These are phyloP conservation scores for Andrena trimmerana DNA, from an alignment of 2,888 invertebrate species.

Conservation along the genomic window DNA sequence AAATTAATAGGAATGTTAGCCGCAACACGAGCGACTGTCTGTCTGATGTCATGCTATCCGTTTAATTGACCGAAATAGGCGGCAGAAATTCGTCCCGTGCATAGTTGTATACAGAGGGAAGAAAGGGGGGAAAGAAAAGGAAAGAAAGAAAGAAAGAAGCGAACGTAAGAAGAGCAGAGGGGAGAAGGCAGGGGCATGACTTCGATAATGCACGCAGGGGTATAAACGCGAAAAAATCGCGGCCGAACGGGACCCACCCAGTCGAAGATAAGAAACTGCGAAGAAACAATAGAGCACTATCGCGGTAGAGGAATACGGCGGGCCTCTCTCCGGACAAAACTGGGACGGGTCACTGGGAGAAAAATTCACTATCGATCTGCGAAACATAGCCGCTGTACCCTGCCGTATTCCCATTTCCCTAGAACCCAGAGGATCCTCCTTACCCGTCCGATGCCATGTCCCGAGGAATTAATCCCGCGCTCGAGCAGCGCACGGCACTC, in stretches of 20 bases:
- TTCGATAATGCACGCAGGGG: conserved; percentile 35
- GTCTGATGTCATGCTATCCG: conserved; percentile 79
- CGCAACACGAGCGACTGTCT: conserved; percentile 67
- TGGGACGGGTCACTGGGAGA: conserved; percentile 75
- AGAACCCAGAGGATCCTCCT: conserved; percentile 50
- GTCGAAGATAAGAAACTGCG: conserved; percentile 2
- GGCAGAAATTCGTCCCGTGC: conserved; percentile 74
- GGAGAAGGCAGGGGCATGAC: conserved; percentile 25
- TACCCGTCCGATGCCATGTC: conserved; percentile 78
- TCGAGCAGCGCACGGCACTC: conserved; percentile 24
- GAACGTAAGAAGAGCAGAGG: conserved; percentile 27
- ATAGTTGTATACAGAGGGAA: conserved; percentile 45
- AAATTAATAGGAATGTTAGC: conserved; percentile 79
- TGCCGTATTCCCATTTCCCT: conserved; percentile 58
- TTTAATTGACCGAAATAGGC: conserved; percentile 80
- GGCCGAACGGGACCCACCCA: conserved; percentile 63
- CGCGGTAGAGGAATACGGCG: conserved; percentile 18
- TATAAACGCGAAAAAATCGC: conserved; percentile 14
- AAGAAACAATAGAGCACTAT: not conserved
- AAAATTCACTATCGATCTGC: conserved; percentile 77
- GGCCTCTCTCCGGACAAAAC: conserved; percentile 59
- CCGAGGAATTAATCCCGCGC: conserved; percentile 34
- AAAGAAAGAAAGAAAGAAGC: not conserved
- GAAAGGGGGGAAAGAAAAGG: not conserved
- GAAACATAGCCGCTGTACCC: conserved; percentile 62